These are phyloP conservation scores for Ageneiosus marmoratus DNA, from an alignment of 2,113 vertebrate species.

Conservation along the genomic window DNA sequence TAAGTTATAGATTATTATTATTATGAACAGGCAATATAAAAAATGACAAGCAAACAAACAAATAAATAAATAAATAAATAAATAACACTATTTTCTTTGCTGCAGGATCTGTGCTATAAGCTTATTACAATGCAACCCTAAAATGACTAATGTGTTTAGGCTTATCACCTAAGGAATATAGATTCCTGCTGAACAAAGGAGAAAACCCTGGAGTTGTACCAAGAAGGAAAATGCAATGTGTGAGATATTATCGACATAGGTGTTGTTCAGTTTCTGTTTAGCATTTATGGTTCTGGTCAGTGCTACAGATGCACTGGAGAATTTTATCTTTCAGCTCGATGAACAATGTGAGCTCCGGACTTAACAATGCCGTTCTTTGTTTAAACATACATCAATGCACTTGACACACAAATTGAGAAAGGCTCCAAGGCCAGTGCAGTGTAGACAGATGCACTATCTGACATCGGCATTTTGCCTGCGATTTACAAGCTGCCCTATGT, in stretches of 20 bases:
- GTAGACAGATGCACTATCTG: slow-evolving; percentile 49
- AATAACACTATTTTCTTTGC: slow-evolving; percentile 26
- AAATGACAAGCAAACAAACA: background rate
- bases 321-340: slow-evolving; percentile 11
- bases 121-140: slow-evolving; percentile 57
- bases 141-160: slow-evolving; percentile 61
- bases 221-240: slow-evolving; percentile 20
- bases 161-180: slow-evolving; percentile 61
- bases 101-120: slow-evolving; percentile 33
- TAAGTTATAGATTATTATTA: background rate
- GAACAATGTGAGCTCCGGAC: background rate
- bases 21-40: background rate
- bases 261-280: slow-evolving; percentile 43
- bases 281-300: slow-evolving; percentile 29
- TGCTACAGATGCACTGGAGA: background rate
- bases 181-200: slow-evolving; percentile 56
- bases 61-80: slow-evolving; percentile 1
- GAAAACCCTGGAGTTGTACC: slow-evolving; percentile 46
- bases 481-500: slow-evolving; percentile 55
- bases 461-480: slow-evolving; percentile 44
- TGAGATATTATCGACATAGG: slow-evolving; percentile 45
- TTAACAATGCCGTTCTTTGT: slow-evolving; percentile 23
- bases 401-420: slow-evolving; percentile 22
- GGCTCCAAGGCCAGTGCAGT: slow-evolving; percentile 1
- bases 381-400: slow-evolving; percentile 36